A percentile compares a stretch with the other conserved stretches of the same genome.
phyloP scores from a whole-genome alignment of 1,140 invertebrate genomes.

The Philotrypesis tridentata region DNA sequence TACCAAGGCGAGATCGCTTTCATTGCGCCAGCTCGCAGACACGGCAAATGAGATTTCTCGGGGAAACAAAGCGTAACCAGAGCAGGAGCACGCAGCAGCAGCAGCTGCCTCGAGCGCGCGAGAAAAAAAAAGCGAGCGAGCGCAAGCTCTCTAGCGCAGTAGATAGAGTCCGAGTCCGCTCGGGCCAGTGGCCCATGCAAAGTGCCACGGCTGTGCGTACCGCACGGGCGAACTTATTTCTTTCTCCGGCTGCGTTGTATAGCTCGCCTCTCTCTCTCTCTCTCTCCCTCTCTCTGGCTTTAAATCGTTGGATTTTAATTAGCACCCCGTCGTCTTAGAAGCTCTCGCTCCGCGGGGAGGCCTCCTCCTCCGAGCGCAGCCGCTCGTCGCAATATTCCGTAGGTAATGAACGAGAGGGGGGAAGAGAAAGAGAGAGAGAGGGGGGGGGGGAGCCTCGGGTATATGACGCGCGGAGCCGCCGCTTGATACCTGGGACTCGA shows the following conservation, averaged over 20 bases:
- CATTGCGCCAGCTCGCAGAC: not conserved
- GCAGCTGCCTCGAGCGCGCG: no score
- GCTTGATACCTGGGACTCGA: slow-evolving; percentile 40
- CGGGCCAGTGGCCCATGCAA: not conserved
- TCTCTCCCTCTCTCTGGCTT: no score
- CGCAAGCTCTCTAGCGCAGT: not conserved
- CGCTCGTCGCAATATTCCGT: slow-evolving; percentile 44
- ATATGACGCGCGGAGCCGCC: not conserved
- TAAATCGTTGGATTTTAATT: slow-evolving; percentile 37
- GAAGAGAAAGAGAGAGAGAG: not conserved
- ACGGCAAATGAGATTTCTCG: not conserved
- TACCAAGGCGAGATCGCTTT: not conserved
- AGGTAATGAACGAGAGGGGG: slow-evolving; percentile 20
- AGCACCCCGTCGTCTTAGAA: slow-evolving; percentile 6
- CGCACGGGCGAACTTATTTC: slow-evolving; percentile 38
- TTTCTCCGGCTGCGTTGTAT: not conserved
- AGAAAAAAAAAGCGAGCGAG: no score
- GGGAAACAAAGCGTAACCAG: not conserved
- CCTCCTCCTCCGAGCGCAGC: no score
- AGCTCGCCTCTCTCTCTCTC: no score
- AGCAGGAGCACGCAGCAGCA: not conserved
- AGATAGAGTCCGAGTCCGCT: not conserved
- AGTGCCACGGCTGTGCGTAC: not conserved
- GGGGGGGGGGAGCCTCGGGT: not conserved
- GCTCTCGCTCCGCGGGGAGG: not conserved